Percentiles rank a stretch among this genome's conserved stretches.
phyloP scores from a whole-genome alignment of 1,140 invertebrate genomes.

The Anadara kagoshimensis region DNA sequence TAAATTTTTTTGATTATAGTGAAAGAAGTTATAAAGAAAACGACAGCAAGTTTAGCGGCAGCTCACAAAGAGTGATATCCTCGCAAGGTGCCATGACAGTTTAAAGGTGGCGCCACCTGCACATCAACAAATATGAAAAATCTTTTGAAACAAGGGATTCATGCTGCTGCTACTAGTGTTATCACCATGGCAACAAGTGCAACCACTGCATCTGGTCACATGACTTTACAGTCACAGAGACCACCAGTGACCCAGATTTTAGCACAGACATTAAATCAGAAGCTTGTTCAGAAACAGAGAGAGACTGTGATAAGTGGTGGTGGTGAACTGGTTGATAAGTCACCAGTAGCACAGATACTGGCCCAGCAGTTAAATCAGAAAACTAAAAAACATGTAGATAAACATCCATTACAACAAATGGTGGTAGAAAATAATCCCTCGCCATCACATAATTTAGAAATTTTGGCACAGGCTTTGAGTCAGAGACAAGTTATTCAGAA shows the following conservation, averaged over 20 bases:
- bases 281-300: background rate
- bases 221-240: background rate
- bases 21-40: too few relatives aligned
- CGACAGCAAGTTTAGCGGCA: background rate
- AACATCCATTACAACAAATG: too few relatives aligned
- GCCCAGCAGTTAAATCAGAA: slow-evolving; percentile 14
- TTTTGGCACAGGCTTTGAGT: too few relatives aligned
- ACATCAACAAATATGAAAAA: slow-evolving; percentile 63
- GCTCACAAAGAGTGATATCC: background rate
- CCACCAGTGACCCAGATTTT: slow-evolving; percentile 17
- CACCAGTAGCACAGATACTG: slow-evolving; percentile 24
- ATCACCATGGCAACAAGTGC: background rate
- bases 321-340: background rate
- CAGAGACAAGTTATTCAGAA: too few relatives aligned
- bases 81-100: slow-evolving; percentile 25
- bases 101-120: slow-evolving; percentile 37
- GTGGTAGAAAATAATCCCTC: too few relatives aligned
- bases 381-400: background rate
- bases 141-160: too few relatives aligned
- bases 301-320: background rate
- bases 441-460: too few relatives aligned
- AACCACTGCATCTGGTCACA: background rate
- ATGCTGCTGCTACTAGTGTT: slow-evolving; percentile 72
- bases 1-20: too few relatives aligned
- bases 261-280: slow-evolving; percentile 18